A percentile compares a stretch with the other conserved stretches of the same genome.
Evolutionary conservation across 2,888 invertebrate genomes (phyloP).

Genomic region (Chymomyza fuscimana): DNA sequence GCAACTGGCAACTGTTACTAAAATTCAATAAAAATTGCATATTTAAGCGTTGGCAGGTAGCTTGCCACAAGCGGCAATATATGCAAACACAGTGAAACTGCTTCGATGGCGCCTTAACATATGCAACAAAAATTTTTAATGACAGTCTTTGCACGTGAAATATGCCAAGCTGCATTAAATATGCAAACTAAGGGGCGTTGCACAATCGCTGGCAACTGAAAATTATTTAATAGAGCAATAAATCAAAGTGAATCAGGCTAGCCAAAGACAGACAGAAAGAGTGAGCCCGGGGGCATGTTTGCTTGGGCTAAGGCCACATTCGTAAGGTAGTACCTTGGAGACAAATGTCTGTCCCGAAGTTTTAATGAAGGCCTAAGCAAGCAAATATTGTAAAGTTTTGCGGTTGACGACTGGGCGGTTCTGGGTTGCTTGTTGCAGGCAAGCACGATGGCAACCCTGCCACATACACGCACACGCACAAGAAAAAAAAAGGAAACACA

Average conservation of each 20-base stretch:
- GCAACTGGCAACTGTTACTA: constrained; percentile 41
- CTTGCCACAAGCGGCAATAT: constrained; percentile 9
- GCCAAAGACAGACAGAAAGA: neutral
- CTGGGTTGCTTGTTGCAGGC: neutral
- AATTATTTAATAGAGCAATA: constrained; percentile 51
- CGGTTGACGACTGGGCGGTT: constrained; percentile 18
- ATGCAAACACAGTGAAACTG: neutral
- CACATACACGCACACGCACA: neutral
- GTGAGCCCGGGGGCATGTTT: neutral
- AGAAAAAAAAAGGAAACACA: constrained; percentile 25
- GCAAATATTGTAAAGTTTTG: constrained; percentile 48
- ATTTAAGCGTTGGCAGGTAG: constrained; percentile 37
- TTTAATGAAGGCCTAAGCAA: constrained; percentile 54
- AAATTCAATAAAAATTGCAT: constrained; percentile 61
- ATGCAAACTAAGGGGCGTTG: constrained; percentile 20
- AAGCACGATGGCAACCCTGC: neutral
- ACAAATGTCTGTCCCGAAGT: constrained; percentile 42
- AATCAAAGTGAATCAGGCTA: constrained; percentile 31
- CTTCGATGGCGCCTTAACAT: neutral
- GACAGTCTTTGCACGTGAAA: constrained; percentile 21
- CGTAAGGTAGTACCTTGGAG: constrained; percentile 35
- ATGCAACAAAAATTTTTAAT: constrained; percentile 47
- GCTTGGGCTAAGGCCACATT: constrained; percentile 1
- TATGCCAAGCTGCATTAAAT: constrained; percentile 5
- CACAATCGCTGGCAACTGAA: constrained; percentile 23